Base-by-base conservation (phyloP, 2,888 invertebrate species). In the Folsomia manolachei region DNA sequence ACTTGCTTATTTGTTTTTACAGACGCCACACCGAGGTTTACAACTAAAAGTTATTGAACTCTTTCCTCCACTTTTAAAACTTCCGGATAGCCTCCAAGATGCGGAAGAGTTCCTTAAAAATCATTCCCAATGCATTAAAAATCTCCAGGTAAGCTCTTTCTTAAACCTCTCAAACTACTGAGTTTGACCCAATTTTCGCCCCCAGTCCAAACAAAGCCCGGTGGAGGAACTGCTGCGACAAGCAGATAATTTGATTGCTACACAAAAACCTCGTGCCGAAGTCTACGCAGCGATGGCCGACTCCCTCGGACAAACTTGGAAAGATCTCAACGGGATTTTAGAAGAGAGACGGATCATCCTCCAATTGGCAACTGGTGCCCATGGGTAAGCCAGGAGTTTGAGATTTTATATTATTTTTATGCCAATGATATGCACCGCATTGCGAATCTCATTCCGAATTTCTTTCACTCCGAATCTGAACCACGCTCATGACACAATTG, bases 261-360 rank as follows among this genome's bases (percentile, higher is more conserved):
- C 89, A 27, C 91, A 92, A 82, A 88, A 89, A 82, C 91, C 91
- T 23, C 82, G 84, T 26, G 79, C 78, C 1, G 91, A 91, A 84
- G 91, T 94, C 27, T 92, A 94, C 83, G 90, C 91, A 71, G 93
- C 94, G 51, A 95, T 95, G 94, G 93, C 93, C 19, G 91, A 92
- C 82, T 73, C 73, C 26, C 39, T 77, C 21, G 79, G 78, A 7
- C 78, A 78, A 62, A 78, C 80, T 18, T 88, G 88, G 88, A 84
- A 84, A 76, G 87, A 87, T 80, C 84, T 88, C 71, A 87, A 87
- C 81, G 82, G 83, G 66, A 86, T 87, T 81, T 83, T 88, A 74
- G 86, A 87, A 72, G 84, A 85, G 75, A 82, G 88, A 18, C 39
- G 72, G 56, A 65, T 70, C 62, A 72, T 78, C n/a, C 51, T 78